Percentiles rank a stretch among this genome's conserved stretches.
These are phyloP conservation scores for Cheilosia urbana DNA, from an alignment of 2,888 invertebrate genomes.

Conservation along the genomic window DNA sequence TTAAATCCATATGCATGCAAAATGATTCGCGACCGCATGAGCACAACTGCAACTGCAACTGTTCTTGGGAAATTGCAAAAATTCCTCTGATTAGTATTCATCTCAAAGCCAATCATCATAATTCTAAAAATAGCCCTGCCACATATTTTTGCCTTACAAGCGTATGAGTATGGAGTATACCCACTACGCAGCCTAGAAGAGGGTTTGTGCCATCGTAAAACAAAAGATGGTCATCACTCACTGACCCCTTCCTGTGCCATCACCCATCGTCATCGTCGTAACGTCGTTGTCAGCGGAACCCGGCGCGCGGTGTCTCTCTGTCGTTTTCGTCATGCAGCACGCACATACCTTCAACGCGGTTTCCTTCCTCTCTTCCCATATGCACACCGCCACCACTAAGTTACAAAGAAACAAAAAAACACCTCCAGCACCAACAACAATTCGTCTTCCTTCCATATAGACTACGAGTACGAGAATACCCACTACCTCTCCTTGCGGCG, in stretches of 20 bases:
- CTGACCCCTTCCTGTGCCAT: constrained; percentile 73
- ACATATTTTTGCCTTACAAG: constrained; percentile 24
- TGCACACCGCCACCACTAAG: constrained; percentile 18
- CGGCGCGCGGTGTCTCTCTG: constrained; percentile 48
- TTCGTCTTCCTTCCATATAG: constrained; percentile 49
- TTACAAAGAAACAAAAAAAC: constrained; percentile 33
- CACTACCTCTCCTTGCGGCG: constrained; percentile 15
- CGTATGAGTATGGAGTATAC: neutral
- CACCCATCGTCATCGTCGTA: constrained; percentile 20
- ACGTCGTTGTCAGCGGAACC: constrained; percentile 20
- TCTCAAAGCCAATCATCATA: constrained; percentile 35
- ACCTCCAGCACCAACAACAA: constrained; percentile 38
- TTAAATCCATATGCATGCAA: neutral
- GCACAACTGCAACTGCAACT: constrained; percentile 4
- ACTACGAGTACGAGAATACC: neutral
- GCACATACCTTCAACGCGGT: constrained; percentile 63
- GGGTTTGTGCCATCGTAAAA: constrained; percentile 68
- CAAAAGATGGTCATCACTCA: constrained; percentile 72
- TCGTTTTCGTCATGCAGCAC: constrained; percentile 67
- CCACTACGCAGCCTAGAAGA: constrained; percentile 13
- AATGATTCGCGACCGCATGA: neutral
- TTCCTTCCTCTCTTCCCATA: constrained; percentile 49
- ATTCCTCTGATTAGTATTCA: constrained; percentile 55
- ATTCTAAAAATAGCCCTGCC: constrained; percentile 53
- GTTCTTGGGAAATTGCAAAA: constrained; percentile 26